Conservation (phyloP, 2,888 invertebrate genomes). For the Drosophila fulvimacula region DNA sequence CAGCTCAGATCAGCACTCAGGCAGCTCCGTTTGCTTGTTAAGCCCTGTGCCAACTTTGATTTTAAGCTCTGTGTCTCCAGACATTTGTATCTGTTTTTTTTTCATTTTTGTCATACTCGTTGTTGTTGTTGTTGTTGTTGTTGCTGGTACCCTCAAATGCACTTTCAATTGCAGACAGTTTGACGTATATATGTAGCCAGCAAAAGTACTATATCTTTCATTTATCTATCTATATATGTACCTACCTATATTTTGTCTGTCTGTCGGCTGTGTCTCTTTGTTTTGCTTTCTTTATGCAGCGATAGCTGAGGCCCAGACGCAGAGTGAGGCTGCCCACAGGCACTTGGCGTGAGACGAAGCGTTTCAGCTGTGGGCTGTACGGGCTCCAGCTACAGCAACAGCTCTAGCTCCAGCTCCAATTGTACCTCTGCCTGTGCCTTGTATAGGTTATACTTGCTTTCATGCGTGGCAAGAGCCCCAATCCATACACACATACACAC, state of each 20-base stretch:
- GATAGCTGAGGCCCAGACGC: constrained; percentile 46
- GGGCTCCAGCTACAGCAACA: constrained; percentile 28
- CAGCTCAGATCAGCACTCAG: constrained; percentile 59
- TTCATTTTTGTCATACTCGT: constrained; percentile 37
- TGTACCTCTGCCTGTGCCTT: constrained; percentile 20
- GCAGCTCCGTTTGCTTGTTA: constrained; percentile 65
- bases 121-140: constrained; percentile 30
- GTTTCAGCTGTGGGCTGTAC: constrained; percentile 63
- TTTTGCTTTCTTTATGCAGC: constrained; percentile 63
- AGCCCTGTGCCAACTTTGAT: constrained; percentile 76
- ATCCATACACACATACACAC: constrained; percentile 26
- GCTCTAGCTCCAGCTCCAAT: constrained; percentile 30
- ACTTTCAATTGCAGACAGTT: constrained; percentile 78
- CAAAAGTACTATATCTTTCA: constrained; percentile 75
- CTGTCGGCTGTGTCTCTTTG: constrained; percentile 39
- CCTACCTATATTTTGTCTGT: constrained; percentile 45
- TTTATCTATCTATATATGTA: constrained; percentile 68
- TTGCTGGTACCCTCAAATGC: constrained; percentile 72
- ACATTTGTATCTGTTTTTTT: constrained; percentile 62
- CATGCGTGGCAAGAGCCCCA: constrained; percentile 62
- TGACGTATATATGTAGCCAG: constrained; percentile 71
- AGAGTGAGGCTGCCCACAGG: constrained; percentile 67
- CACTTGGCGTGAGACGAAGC: constrained; percentile 70
- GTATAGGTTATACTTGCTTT: constrained; percentile 55
- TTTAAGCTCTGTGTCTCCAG: constrained; percentile 71